Percentiles rank a stretch among this genome's conserved stretches.
These are phyloP conservation scores for Anthophora plumipes DNA, from an alignment of 2,888 invertebrate species.

Conservation along the genomic window DNA sequence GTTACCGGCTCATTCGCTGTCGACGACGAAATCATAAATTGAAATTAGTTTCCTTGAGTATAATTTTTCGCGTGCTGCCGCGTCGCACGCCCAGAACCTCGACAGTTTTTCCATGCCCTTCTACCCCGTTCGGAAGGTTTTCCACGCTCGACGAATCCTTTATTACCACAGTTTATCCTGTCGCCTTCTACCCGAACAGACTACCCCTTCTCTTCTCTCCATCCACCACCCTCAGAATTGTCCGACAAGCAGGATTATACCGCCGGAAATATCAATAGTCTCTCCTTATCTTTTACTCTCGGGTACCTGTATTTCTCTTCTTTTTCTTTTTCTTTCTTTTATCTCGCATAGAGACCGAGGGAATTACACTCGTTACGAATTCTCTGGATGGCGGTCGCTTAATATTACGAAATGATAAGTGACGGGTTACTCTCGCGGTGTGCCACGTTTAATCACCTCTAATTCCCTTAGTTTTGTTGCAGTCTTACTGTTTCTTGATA, in stretches of 20 bases:
- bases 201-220: conserved; percentile 28
- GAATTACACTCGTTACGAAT: conserved; percentile 39
- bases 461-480: not conserved
- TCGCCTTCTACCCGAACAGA: conserved; percentile 41
- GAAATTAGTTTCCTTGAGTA: conserved; percentile 41
- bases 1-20: not conserved
- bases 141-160: conserved; percentile 78
- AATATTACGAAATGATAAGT: not conserved
- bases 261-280: conserved; percentile 64
- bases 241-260: conserved; percentile 64
- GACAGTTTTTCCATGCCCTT: conserved; percentile 29
- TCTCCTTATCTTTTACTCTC: conserved; percentile 44
- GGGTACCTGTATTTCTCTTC: conserved; percentile 29
- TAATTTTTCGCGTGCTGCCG: conserved; percentile 46
- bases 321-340: not conserved
- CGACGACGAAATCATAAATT: conserved; percentile 38
- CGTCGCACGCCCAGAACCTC: not conserved
- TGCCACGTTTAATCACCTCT: not conserved
- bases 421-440: too few relatives aligned
- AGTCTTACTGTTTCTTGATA: too few relatives aligned
- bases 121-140: conserved; percentile 51
- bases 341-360: not conserved
- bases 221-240: conserved; percentile 43
- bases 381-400: not conserved
- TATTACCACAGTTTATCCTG: conserved; percentile 71